Evolutionary conservation across 2,888 invertebrate species (phyloP), one percentile per base, ranked within the genome.

Genomic region (Gastracanthus pulcherrimus): DNA sequence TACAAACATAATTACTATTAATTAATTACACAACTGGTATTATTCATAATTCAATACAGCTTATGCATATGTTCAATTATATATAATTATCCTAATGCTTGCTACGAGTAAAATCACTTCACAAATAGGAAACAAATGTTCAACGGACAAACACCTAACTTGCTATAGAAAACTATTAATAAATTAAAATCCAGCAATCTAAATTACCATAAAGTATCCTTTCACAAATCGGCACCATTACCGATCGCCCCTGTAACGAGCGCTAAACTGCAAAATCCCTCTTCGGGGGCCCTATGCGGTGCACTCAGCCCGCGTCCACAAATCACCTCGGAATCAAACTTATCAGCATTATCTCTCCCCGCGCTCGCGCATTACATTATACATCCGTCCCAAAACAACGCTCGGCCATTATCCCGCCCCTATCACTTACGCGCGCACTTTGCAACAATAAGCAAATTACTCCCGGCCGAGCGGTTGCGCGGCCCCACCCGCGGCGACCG

Each of bases 391-490:
- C 19, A 48, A 70, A 75, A 67, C 62, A 69, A 48, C 26, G 58
- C 48, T 29, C 55, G 19, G 13, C 78, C 70, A 78, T 78, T 75
- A 82, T 55, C 60, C 71, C 69, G 55, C 62, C 67, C 69, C 67
- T 69, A 77, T 75, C 75, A 51, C 67, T 76, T 67, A 60, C 38
- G 16, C 60, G 31, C 41, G 34, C 41, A 38, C 58, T 71, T 66
- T 66, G n/a, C 67, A 75, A 77, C 75, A 78, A 78, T 78, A 78
- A 78, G 74, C 74, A 78, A 74, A 82, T 75, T 75, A 64, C 38
- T 51, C 72, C 34, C 58, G 3, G 11, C 13, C 34, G 45, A 19
- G 64, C 26, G 26, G 13, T 34, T n/a, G 9, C 19, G 19, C 23
- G 7, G 29, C 45, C 29, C 29, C 13, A 60, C 6, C 36, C 60